Evolutionary conservation across 2,113 vertebrate genomes (phyloP).

Genomic region (Zapus hudsonius): DNA sequence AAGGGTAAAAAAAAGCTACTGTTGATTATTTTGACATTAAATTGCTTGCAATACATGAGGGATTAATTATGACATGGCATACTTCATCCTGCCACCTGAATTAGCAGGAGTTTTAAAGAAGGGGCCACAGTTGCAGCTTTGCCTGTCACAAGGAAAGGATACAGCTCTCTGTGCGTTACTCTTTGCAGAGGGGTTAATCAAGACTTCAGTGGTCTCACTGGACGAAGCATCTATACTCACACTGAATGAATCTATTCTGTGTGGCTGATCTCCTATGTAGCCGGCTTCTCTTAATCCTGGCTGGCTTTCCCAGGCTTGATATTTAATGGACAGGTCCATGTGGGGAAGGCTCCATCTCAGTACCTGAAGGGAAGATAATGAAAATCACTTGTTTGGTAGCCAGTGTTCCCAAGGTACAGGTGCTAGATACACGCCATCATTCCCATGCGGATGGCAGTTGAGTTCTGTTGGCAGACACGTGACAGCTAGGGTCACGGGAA

Average conservation of each 20-base stretch:
- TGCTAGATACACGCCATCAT: rapidly evolving
- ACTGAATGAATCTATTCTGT: rapidly evolving
- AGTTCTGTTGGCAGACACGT: neutral
- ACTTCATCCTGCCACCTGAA: slow-evolving; percentile 86
- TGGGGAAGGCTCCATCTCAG: neutral
- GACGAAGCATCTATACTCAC: neutral
- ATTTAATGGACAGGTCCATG: rapidly evolving
- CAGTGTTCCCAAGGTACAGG: neutral
- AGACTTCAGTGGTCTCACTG: neutral
- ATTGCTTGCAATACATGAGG: slow-evolving; percentile 83
- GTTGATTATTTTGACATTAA: slow-evolving; percentile 87
- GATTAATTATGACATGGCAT: slow-evolving; percentile 87
- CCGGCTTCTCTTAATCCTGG: neutral
- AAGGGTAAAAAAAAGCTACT: slow-evolving; percentile 73
- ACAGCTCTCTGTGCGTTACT: neutral
- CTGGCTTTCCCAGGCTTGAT: neutral
- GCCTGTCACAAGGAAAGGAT: slow-evolving; percentile 22
- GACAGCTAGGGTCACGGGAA: no score
- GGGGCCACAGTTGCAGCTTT: slow-evolving; percentile 69
- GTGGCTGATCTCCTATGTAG: rapidly evolving
- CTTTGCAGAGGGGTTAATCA: neutral
- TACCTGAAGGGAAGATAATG: neutral
- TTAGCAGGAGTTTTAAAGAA: slow-evolving; percentile 80
- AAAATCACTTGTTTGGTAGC: neutral
- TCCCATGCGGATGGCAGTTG: rapidly evolving